phyloP scores from a whole-genome alignment of 2,113 vertebrate genomes.

The Psammodynastes pulverulentus region DNA sequence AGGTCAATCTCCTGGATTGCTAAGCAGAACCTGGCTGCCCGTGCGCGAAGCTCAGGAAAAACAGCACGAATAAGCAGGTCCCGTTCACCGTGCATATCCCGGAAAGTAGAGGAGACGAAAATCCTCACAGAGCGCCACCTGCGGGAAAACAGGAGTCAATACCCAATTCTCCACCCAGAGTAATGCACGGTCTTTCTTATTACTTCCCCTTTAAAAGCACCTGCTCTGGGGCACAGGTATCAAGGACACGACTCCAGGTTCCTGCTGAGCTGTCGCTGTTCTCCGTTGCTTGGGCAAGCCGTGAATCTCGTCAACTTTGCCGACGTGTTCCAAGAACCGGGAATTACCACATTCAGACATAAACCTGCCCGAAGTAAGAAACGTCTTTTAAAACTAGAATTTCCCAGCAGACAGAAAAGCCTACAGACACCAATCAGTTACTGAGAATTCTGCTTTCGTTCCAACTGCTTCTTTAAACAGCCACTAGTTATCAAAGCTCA shows the following conservation, averaged over 20 bases:
- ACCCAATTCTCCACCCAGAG: neutral
- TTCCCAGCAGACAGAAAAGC: neutral
- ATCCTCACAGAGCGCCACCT: conserved; percentile 81
- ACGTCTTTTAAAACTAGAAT: neutral
- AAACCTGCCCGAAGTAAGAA: conserved; percentile 71
- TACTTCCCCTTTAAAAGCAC: neutral
- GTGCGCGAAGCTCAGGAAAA: conserved; percentile 80
- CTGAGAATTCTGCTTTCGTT: neutral
- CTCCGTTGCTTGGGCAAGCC: conserved; percentile 70
- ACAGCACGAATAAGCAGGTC: conserved; percentile 78
- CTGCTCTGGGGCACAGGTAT: conserved; percentile 48
- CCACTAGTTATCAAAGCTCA: neutral
- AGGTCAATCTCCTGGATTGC: conserved; percentile 83
- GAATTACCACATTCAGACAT: conserved; percentile 79
- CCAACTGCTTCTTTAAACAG: neutral
- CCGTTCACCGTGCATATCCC: conserved; percentile 86
- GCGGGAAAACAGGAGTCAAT: neutral
- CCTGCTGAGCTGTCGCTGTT: conserved; percentile 13
- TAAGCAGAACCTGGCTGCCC: conserved; percentile 69
- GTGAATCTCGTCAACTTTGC: conserved; percentile 78
- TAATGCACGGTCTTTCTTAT: accelerated
- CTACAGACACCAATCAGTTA: neutral
- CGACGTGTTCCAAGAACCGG: conserved; percentile 81
- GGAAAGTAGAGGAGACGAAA: conserved; percentile 89
- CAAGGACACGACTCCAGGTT: conserved; percentile 54